Conservation (phyloP, 2,888 invertebrate species). For the Balanococcus diminutus region DNA sequence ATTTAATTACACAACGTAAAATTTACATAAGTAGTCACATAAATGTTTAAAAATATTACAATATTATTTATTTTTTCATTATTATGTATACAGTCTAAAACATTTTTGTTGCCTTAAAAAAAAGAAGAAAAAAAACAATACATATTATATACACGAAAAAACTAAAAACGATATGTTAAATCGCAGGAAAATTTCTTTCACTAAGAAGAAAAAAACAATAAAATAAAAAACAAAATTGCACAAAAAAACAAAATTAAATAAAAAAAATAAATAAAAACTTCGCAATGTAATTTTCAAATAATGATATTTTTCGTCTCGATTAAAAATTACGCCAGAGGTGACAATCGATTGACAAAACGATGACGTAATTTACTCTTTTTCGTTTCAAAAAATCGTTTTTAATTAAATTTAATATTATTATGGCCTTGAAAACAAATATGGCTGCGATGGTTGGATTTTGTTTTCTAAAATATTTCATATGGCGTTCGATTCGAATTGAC, state of each 20-base stretch:
- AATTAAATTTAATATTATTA: neutral
- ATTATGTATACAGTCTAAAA: slow-evolving; percentile 44
- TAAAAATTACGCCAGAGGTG: neutral
- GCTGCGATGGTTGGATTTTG: neutral
- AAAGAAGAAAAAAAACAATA: neutral
- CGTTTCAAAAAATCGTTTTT: too few relatives aligned
- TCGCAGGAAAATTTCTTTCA: slow-evolving; percentile 12
- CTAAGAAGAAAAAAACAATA: slow-evolving; percentile 33
- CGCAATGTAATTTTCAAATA: neutral
- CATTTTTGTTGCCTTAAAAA: neutral
- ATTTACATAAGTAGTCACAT: slow-evolving; percentile 49
- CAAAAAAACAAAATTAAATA: slow-evolving; percentile 26
- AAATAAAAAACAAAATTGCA: slow-evolving; percentile 45
- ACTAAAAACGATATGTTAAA: slow-evolving; percentile 47
- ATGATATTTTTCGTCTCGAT: neutral
- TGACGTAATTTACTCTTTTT: neutral
- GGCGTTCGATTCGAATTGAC: neutral
- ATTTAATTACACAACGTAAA: slow-evolving; percentile 47
- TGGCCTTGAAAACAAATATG: neutral
- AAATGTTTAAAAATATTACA: slow-evolving; percentile 39
- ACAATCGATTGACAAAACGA: neutral
- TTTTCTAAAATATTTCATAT: neutral
- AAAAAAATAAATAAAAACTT: slow-evolving; percentile 17
- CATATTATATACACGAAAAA: slow-evolving; percentile 17
- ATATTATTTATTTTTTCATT: neutral